Percentiles rank a stretch among this genome's conserved stretches.
phyloP scores from a whole-genome alignment of 2,888 invertebrate species.

The Trichopoda pennipes region DNA sequence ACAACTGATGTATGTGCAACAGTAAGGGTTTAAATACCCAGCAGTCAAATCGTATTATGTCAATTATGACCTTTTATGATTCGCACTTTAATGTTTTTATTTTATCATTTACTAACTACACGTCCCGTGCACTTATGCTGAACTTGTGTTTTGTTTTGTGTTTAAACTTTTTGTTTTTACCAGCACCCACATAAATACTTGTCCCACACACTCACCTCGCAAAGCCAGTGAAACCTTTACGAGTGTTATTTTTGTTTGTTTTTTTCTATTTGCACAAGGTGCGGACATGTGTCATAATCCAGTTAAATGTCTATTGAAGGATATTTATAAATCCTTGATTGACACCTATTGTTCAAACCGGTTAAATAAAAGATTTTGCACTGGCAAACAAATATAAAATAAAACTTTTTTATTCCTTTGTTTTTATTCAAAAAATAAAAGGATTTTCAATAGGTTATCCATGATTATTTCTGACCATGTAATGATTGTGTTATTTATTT shows the following conservation, averaged over 20 bases:
- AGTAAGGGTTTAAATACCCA: constrained; percentile 19
- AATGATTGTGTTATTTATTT: too few species aligned
- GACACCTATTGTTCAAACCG: constrained; percentile 58
- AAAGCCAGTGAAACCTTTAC: neutral
- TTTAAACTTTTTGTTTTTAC: neutral
- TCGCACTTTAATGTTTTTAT: constrained; percentile 58
- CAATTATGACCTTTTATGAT: constrained; percentile 56
- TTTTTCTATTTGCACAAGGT: too few species aligned
- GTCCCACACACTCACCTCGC: neutral
- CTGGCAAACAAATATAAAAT: constrained; percentile 13
- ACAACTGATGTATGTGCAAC: neutral
- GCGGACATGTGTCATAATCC: constrained; percentile 61
- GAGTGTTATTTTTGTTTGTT: constrained; percentile 9
- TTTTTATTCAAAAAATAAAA: neutral
- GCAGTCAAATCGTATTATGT: constrained; percentile 60
- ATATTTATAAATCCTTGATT: constrained; percentile 56
- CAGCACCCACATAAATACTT: neutral
- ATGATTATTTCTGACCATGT: too few species aligned
- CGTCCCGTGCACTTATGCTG: constrained; percentile 21
- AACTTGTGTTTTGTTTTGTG: neutral
- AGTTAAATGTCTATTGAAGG: constrained; percentile 63
- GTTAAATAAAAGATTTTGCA: constrained; percentile 46
- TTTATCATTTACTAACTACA: constrained; percentile 57
- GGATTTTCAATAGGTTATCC: too few species aligned
- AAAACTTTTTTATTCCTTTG: neutral